Conservation (phyloP, 2,888 invertebrate species). For the Harpalus rufipes region DNA sequence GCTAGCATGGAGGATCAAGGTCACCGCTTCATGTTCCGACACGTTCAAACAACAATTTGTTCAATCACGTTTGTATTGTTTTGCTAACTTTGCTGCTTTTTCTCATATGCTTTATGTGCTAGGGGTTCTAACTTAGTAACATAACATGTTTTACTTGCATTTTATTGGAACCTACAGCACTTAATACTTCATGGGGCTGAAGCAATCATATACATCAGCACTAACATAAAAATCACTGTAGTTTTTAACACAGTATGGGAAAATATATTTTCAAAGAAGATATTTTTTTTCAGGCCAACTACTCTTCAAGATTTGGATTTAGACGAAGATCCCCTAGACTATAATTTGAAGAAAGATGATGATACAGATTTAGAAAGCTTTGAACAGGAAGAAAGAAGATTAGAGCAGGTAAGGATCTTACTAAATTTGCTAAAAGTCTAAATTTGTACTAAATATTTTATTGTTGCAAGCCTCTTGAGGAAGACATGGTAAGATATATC, state of each 20-base stretch:
- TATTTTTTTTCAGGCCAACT: conserved; percentile 29
- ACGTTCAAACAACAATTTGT: too few relatives aligned
- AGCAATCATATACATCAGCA: too few relatives aligned
- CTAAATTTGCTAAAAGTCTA: conserved; percentile 4
- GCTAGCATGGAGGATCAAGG: too few relatives aligned
- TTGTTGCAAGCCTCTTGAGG: conserved; percentile 27
- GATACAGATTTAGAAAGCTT: conserved; percentile 78
- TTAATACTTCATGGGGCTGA: too few relatives aligned
- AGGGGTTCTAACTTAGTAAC: too few relatives aligned
- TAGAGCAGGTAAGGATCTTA: conserved; percentile 72
- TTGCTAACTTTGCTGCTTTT: too few relatives aligned
- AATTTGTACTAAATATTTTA: not conserved
- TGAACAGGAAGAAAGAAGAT: conserved; percentile 78
- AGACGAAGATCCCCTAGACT: conserved; percentile 20
- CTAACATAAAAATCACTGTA: not conserved
- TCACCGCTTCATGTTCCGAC: too few relatives aligned
- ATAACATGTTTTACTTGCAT: too few relatives aligned
- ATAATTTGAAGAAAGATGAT: conserved; percentile 72
- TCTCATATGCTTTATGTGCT: too few relatives aligned
- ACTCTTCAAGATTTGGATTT: conserved; percentile 36
- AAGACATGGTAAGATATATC: conserved; percentile 21
- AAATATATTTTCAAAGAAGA: conserved; percentile 59
- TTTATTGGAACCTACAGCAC: too few relatives aligned
- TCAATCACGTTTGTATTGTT: too few relatives aligned
- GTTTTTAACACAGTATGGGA: conserved; percentile 73